A percentile compares a stretch with the other conserved stretches of the same genome.
These are phyloP conservation scores for Echinops telfairi DNA, from an alignment of 2,113 vertebrate genomes.

Conservation along the genomic window DNA sequence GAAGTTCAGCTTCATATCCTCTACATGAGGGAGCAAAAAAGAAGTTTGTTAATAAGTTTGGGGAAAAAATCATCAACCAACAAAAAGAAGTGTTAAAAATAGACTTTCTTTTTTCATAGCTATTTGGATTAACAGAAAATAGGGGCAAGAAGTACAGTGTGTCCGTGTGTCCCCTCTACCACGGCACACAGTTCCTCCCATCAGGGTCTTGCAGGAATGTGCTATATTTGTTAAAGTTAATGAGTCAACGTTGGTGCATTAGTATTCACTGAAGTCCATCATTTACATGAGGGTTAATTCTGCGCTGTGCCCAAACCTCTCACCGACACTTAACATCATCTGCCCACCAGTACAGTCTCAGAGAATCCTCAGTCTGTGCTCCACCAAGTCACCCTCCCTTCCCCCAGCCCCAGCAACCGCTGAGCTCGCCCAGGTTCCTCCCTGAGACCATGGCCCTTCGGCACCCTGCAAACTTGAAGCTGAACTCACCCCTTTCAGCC, in stretches of 20 bases:
- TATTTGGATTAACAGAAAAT: not conserved
- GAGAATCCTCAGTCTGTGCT: not conserved
- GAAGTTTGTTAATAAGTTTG: not conserved
- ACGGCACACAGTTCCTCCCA: not conserved
- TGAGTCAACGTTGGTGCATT: not conserved
- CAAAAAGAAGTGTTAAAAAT: not conserved
- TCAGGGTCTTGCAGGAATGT: not conserved
- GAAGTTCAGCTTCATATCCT: constrained; percentile 6
- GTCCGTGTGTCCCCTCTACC: not conserved
- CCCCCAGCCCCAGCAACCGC: too few relatives aligned
- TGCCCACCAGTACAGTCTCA: not conserved
- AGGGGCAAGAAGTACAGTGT: not conserved
- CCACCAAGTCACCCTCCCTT: not conserved
- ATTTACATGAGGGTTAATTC: not conserved
- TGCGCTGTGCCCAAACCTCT: not conserved
- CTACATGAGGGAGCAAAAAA: not conserved
- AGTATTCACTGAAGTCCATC: not conserved
- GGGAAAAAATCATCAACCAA: not conserved
- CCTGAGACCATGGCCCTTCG: too few relatives aligned
- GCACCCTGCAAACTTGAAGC: too few relatives aligned
- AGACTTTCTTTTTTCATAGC: not conserved
- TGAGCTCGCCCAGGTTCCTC: too few relatives aligned
- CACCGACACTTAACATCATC: not conserved
- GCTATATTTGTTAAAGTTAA: not conserved
- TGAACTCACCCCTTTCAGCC: too few relatives aligned